Percentiles rank a stretch among this genome's conserved stretches.
Conservation (phyloP, 2,888 invertebrate genomes). For the Hemithea aestivaria region DNA sequence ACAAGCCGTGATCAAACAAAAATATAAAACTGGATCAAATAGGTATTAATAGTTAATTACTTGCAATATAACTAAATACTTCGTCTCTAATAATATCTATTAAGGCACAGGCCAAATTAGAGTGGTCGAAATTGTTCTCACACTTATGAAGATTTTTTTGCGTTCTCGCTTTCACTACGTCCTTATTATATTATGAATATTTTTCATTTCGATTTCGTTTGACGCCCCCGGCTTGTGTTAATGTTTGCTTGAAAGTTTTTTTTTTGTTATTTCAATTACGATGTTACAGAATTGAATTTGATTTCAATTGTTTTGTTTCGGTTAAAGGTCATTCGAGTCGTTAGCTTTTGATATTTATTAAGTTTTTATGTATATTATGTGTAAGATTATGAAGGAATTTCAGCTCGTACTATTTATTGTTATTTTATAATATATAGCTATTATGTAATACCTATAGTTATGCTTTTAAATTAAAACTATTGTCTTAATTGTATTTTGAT, state of each 20-base stretch:
- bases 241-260: conserved; percentile 16
- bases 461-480: too few relatives aligned
- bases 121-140: conserved; percentile 14
- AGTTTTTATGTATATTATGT: too few relatives aligned
- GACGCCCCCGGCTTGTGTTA: conserved; percentile 31
- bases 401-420: too few relatives aligned
- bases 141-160: conserved; percentile 16
- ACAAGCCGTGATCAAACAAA: too few relatives aligned
- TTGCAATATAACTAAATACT: neutral
- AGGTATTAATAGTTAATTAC: too few relatives aligned
- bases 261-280: conserved; percentile 17
- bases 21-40: too few relatives aligned
- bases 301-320: conserved; percentile 2
- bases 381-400: too few relatives aligned
- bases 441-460: too few relatives aligned
- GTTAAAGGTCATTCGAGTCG: too few relatives aligned
- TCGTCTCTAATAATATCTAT: conserved; percentile 1
- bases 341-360: too few relatives aligned
- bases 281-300: conserved; percentile 1
- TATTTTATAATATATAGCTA: too few relatives aligned
- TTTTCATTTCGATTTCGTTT: conserved; percentile 63
- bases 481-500: too few relatives aligned
- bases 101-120: conserved; percentile 6
- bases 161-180: conserved; percentile 61
- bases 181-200: conserved; percentile 58